These are phyloP conservation scores for Bhutanitis thaidina DNA, from an alignment of 2,888 invertebrate species.

Conservation along the genomic window DNA sequence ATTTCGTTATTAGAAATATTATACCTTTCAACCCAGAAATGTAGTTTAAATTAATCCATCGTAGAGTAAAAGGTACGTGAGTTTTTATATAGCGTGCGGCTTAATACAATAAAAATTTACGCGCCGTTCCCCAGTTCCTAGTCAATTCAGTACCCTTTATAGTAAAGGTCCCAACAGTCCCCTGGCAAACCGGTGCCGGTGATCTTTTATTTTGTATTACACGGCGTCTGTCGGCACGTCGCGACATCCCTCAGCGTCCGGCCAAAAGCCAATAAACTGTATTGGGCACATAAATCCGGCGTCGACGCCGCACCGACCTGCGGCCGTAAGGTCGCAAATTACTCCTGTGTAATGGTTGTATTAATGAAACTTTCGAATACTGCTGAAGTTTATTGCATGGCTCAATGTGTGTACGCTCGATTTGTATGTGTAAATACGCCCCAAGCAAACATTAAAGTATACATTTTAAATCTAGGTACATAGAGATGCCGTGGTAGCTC, in stretches of 20 bases:
- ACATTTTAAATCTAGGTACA: no score
- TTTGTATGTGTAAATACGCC: no score
- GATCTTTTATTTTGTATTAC: background rate
- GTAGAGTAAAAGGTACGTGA: background rate
- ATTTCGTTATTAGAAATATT: no score
- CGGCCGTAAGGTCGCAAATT: slow-evolving; percentile 12
- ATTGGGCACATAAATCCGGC: slow-evolving; percentile 7
- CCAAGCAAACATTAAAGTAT: no score
- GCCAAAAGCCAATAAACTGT: slow-evolving; percentile 5
- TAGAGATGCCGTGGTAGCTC: no score
- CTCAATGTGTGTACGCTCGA: no score
- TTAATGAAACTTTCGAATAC: slow-evolving; percentile 8
- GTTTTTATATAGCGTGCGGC: slow-evolving; percentile 12
- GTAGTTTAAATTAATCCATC: no score
- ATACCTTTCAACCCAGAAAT: no score
- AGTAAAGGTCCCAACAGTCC: background rate
- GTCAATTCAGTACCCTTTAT: background rate
- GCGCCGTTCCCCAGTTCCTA: background rate
- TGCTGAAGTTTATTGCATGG: background rate
- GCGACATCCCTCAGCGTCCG: background rate
- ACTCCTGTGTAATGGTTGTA: slow-evolving; percentile 1
- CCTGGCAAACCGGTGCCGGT: background rate
- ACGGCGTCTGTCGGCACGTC: background rate
- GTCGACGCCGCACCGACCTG: background rate
- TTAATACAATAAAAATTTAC: slow-evolving; percentile 8